phyloP scores from a whole-genome alignment of 2,797 vertebrate species.

The Valencia hispanica region DNA sequence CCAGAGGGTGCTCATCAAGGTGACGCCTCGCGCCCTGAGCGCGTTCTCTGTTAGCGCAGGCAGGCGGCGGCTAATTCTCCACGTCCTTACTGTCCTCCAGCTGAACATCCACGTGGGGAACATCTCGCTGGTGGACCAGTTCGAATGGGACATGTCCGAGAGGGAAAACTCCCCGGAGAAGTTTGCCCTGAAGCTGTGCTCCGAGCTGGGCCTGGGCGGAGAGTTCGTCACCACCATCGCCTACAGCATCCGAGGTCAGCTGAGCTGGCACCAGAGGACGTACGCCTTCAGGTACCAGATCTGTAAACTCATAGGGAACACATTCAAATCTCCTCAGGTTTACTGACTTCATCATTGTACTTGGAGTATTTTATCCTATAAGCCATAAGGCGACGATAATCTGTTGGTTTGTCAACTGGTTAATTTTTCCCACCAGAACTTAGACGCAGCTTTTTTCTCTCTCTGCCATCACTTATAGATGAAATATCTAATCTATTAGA shows the following conservation, averaged over 20 bases:
- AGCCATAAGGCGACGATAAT: too few relatives aligned
- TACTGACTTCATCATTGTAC: too few relatives aligned
- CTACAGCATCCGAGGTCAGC: slow-evolving; percentile 98
- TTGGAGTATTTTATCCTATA: too few relatives aligned
- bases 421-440: too few relatives aligned
- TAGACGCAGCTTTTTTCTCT: too few relatives aligned
- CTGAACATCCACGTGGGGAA: slow-evolving; percentile 98
- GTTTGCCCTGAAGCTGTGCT: slow-evolving; percentile 97
- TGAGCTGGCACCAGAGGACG: slow-evolving; percentile 99
- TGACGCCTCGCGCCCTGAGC: slow-evolving; percentile 14
- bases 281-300: slow-evolving; percentile 94
- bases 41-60: background rate
- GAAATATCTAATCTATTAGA: too few relatives aligned
- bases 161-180: slow-evolving; percentile 97
- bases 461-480: too few relatives aligned
- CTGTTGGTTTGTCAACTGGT: too few relatives aligned
- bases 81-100: slow-evolving; percentile 63
- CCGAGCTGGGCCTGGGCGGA: slow-evolving; percentile 95
- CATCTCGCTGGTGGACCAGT: slow-evolving; percentile 99
- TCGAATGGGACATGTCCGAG: slow-evolving; percentile 99
- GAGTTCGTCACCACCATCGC: slow-evolving; percentile 99
- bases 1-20: slow-evolving; percentile 98
- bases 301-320: background rate
- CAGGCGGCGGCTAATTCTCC: background rate
- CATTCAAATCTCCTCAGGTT: too few relatives aligned